Conservation (phyloP, 2,888 invertebrate genomes). For the Ormyrus pomaceus region DNA sequence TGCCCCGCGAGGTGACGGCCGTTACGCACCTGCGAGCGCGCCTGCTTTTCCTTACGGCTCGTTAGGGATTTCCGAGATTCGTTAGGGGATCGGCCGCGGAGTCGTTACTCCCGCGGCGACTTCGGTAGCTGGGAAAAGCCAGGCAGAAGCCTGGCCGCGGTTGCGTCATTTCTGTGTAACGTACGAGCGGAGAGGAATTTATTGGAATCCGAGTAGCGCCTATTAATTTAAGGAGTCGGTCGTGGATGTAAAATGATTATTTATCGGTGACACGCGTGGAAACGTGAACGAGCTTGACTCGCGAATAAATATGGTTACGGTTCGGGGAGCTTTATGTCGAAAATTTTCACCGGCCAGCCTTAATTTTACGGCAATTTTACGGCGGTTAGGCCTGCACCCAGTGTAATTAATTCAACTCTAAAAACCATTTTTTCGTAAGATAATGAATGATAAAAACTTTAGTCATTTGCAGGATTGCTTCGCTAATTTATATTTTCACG, state of each 20-base stretch:
- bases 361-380: too few relatives aligned
- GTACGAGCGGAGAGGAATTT: background rate
- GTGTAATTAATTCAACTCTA: too few relatives aligned
- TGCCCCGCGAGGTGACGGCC: background rate
- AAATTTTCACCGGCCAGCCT: too few relatives aligned
- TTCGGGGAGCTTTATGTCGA: too few relatives aligned
- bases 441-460: too few relatives aligned
- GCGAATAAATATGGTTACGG: too few relatives aligned
- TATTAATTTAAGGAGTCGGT: slow-evolving; percentile 22
- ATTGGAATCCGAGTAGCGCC: background rate
- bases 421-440: too few relatives aligned
- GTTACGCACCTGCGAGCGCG: background rate
- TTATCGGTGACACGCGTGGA: slow-evolving; percentile 20
- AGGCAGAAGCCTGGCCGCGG: slow-evolving; percentile 15
- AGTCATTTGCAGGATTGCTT: too few relatives aligned
- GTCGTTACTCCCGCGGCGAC: slow-evolving; percentile 5
- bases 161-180: slow-evolving; percentile 10
- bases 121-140: background rate
- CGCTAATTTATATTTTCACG: too few relatives aligned
- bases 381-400: too few relatives aligned
- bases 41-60: background rate
- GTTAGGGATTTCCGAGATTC: slow-evolving; percentile 36
- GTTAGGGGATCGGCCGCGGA: slow-evolving; percentile 1
- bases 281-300: background rate
- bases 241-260: slow-evolving; percentile 26